These are phyloP conservation scores for Acipenser ruthenus DNA, from an alignment of 2,797 vertebrate species.

Conservation along the genomic window DNA sequence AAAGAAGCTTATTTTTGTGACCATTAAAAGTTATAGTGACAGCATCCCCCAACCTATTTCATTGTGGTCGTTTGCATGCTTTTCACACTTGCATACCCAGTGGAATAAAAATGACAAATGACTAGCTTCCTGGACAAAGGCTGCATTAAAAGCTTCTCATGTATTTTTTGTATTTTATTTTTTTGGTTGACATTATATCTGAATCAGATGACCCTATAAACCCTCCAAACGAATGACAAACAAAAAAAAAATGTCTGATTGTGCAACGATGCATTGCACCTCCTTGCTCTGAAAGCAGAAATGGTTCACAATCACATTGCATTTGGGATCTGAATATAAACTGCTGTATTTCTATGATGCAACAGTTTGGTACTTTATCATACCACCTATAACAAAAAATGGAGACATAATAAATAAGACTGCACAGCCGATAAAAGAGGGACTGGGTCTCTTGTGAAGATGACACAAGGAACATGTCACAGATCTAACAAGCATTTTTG, in stretches of 20 bases:
- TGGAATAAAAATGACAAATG: conserved; percentile 29
- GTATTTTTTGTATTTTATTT: background rate
- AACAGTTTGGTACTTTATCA: conserved; percentile 14
- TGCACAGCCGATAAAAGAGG: conserved; percentile 27
- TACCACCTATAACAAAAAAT: conserved; percentile 33
- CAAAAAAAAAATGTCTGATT: conserved; percentile 8
- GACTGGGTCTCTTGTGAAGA: conserved; percentile 49
- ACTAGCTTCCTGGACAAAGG: conserved; percentile 20
- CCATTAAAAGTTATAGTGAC: conserved; percentile 36
- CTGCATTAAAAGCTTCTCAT: conserved; percentile 15
- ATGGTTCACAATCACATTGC: conserved; percentile 20
- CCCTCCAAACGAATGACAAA: conserved; percentile 17
- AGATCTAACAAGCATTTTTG: conserved; percentile 54
- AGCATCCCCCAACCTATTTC: conserved; percentile 32
- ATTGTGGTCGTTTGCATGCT: conserved; percentile 44
- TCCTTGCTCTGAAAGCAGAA: conserved; percentile 16
- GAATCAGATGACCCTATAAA: conserved; percentile 26
- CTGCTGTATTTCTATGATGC: conserved; percentile 26
- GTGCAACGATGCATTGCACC: conserved; percentile 13
- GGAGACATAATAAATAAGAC: conserved; percentile 13
- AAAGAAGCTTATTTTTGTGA: conserved; percentile 32
- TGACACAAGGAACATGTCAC: conserved; percentile 55
- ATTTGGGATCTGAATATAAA: conserved; percentile 21
- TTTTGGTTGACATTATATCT: conserved; percentile 21
- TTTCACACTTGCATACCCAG: conserved; percentile 40